A percentile compares a stretch with the other conserved stretches of the same genome.
phyloP scores from a whole-genome alignment of 2,113 vertebrate species.

The Xiphias gladius region DNA sequence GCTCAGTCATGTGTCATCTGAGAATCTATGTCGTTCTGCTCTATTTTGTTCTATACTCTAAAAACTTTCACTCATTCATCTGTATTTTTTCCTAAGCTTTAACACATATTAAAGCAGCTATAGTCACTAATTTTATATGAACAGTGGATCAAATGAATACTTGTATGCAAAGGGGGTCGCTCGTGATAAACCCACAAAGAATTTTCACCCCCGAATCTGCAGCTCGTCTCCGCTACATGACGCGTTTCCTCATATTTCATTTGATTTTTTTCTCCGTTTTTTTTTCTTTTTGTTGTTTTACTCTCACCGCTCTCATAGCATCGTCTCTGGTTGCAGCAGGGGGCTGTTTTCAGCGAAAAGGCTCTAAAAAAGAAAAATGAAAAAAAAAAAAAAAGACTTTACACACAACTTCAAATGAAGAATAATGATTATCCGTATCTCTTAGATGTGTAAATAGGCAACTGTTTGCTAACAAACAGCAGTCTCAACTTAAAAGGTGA shows the following conservation, averaged over 20 bases:
- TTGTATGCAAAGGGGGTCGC: not conserved
- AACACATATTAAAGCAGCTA: not conserved
- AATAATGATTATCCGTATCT: not conserved
- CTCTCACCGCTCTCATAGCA: no score
- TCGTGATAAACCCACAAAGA: no score
- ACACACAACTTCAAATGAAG: no score
- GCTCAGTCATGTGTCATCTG: conserved; percentile 7
- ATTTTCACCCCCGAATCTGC: no score
- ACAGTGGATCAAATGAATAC: not conserved
- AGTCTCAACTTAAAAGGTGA: not conserved
- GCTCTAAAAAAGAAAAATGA: no score
- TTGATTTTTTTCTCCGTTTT: no score
- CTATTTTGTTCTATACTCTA: not conserved
- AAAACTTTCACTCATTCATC: not conserved
- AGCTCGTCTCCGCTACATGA: no score
- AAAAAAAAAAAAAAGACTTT: no score
- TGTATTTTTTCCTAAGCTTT: not conserved
- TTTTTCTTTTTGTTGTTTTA: no score
- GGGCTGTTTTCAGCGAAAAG: no score
- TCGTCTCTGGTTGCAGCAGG: no score
- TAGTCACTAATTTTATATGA: not conserved
- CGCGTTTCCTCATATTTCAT: no score
- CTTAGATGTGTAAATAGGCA: not conserved
- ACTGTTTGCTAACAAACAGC: not conserved
- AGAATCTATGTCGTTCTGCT: not conserved